A percentile compares a stretch with the other conserved stretches of the same genome.
Conservation (phyloP, 1,140 invertebrate species). For the Drosophila murphyi region DNA sequence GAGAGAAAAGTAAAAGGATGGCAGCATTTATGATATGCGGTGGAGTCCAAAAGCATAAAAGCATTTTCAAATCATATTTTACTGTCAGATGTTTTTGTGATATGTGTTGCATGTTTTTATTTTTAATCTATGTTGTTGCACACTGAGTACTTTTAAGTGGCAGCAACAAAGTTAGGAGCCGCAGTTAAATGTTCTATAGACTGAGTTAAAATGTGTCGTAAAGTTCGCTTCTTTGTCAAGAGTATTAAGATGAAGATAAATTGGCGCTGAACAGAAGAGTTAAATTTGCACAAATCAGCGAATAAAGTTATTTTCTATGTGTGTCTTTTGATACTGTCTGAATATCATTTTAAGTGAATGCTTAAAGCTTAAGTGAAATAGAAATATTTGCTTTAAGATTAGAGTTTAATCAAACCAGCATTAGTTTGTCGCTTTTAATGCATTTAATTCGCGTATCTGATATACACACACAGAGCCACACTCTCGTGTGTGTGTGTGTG, state of each 20-base stretch:
- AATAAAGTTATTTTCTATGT: no score
- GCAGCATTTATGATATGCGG: slow-evolving; percentile 34
- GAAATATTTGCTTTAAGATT: background rate
- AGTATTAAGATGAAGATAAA: no score
- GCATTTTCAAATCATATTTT: slow-evolving; percentile 21
- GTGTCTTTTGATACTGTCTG: no score
- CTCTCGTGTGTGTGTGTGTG: background rate
- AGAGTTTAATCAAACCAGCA: background rate
- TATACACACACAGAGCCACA: no score
- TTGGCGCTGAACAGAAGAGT: no score
- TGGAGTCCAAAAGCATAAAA: slow-evolving; percentile 16
- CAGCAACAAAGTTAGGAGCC: background rate
- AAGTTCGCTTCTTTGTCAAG: background rate
- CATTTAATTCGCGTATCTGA: background rate
- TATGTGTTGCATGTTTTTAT: background rate
- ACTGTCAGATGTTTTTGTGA: slow-evolving; percentile 5
- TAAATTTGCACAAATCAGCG: no score
- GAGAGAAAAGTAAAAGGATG: background rate
- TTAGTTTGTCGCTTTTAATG: slow-evolving; percentile 3
- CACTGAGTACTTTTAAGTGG: background rate
- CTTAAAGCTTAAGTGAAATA: background rate
- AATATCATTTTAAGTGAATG: background rate
- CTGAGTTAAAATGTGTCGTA: background rate
- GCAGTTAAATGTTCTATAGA: slow-evolving; percentile 13
- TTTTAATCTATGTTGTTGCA: background rate